Evolutionary conservation across 2,888 invertebrate species (phyloP), one percentile per base, ranked within the genome.

Genomic region (Margaritifera margaritifera): DNA sequence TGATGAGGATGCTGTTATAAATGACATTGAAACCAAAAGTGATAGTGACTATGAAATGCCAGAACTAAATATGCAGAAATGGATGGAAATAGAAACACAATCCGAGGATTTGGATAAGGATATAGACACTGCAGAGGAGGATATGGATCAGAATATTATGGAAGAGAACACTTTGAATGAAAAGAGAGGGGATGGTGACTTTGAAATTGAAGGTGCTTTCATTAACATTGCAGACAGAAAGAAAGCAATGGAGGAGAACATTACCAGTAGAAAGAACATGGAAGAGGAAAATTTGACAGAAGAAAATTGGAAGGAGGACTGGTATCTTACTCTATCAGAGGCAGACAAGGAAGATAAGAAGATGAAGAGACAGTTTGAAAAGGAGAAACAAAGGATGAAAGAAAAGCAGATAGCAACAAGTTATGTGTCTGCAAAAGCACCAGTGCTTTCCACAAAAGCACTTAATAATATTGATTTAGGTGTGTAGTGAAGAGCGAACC

Each of bases 381-480:
- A 77, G 59, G 80, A 80, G 66, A 69, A 75, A 59, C 68, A 52
- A 4, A 62, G 80, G 56, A 75, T 62, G 20, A 62, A 72, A 56
- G 79, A 81, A 52, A 75, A 69, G 62, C 24, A 82, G 18, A 75
- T 75, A 18, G 70, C 77, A 5, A 79, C 77, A 3, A 80, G 61
- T 51, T 68, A 79, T 11, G 59, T 82, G 6, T 79, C 84, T 4
- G 76, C 81, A 11, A 71, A 76, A 62, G 81, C 79, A 8, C 83
- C 84, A 8, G 68, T 71, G 22, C 72, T 86, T 31, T 77, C 80
- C n/a, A 70, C 79, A n/a, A 69, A 78, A 51, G 62, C 69, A 11
- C 69, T 85, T 56, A 80, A 83, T 53, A 79, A 82, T 59, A 70
- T 83, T 31, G 81, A 84, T 72, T 68, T 86, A 57, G 86, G 86